These are phyloP conservation scores for Elaphurus davidianus DNA, from an alignment of 2,113 vertebrate species.

Conservation along the genomic window DNA sequence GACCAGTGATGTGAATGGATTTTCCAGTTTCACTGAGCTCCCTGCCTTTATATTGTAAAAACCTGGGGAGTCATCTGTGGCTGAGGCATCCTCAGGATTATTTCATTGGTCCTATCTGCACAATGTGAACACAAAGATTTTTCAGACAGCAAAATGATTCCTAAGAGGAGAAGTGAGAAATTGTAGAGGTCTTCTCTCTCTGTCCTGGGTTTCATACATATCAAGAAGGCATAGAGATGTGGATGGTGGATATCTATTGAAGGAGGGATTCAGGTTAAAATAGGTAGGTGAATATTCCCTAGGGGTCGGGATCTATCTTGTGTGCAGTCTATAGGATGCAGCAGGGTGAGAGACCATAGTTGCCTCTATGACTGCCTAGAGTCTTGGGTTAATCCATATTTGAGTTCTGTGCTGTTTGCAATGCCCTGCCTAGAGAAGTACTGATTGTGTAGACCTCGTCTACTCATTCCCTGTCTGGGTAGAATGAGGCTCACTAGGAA, in stretches of 20 bases:
- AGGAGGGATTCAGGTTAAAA: background rate
- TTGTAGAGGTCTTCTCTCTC: background rate
- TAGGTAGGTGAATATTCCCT: background rate
- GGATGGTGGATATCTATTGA: background rate
- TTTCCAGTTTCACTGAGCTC: background rate
- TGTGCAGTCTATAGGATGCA: background rate
- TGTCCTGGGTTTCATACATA: background rate
- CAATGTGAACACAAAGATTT: background rate
- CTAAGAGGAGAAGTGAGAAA: no score
- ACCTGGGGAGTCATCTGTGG: background rate
- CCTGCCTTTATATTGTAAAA: background rate
- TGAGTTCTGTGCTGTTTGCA: background rate
- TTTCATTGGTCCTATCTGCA: background rate
- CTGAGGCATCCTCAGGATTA: background rate
- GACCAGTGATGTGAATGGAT: background rate
- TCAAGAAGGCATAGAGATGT: background rate
- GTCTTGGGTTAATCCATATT: no score
- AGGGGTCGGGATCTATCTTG: background rate
- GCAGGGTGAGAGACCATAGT: accelerated
- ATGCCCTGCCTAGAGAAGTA: background rate
- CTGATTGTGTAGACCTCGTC: accelerated
- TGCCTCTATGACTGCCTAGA: background rate
- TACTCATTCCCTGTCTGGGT: background rate
- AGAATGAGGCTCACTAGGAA: background rate
- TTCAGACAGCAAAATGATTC: background rate